Evolutionary conservation across 2,113 vertebrate species (phyloP), one percentile per base, ranked within the genome.

Genomic region (Zosterops japonicus): DNA sequence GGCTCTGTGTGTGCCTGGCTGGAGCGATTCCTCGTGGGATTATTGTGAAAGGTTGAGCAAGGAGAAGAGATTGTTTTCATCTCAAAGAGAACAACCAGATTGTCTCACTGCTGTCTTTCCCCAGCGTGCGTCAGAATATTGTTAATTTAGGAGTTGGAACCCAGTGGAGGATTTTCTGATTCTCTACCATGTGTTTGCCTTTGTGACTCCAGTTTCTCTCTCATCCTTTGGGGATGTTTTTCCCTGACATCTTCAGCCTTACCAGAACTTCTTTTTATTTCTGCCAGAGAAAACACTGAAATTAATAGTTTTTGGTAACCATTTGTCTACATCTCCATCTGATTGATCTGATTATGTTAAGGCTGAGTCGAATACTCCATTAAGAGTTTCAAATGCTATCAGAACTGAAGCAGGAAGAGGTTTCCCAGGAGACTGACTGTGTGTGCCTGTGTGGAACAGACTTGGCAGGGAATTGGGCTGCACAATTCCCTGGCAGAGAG

Each of bases 131-230:
- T 93, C 75, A 89, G 71, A 94, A 83, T 56, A 56, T n/a, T 72
- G 77, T 81, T 89, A 91, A 92, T 89, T 93, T 91, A 72, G 49
- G 89, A 94, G 57, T 0, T 93, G 83, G 92, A 94, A 81, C 28
- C 52, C 77, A 82, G 5, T 6, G 2, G 53, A 89, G 83, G 42
- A 79, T 94, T 95, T 94, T 92, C 52, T 87, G 65, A 36, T 86
- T 93, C 59, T 85, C 71, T 85, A n/a, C 75, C 53, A 79, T 90
- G 78, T 93, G 82, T 88, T 85, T 94, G 78, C 36, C 57, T 94
- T 91, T 85, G n/a, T 91, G 57, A 85, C 67, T 95, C 41, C 41
- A 87, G 42, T 92, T 93, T 63, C 53, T 56, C 27, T 89, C 53
- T 87, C 41, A 41, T 94, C 69, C 56, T 91, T 88, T 71, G 69